Conservation (phyloP, 1,140 invertebrate species). For the Probaryconus sp. region DNA sequence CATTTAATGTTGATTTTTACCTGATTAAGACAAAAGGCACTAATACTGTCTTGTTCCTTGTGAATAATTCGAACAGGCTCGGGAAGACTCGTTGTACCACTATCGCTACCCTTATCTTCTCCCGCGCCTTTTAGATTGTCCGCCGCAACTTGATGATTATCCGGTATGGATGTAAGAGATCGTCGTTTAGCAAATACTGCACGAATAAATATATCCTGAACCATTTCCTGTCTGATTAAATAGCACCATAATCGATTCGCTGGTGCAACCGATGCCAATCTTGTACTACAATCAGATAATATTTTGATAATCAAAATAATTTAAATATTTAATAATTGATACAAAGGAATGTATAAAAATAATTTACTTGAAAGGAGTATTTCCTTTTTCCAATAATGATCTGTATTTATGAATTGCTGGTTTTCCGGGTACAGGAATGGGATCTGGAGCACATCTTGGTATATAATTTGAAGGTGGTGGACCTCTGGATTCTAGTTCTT, state of each 20-base stretch:
- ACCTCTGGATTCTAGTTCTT: conserved; percentile 86
- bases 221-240: conserved; percentile 93
- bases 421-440: conserved; percentile 83
- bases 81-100: conserved; percentile 79
- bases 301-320: conserved; percentile 7
- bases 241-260: conserved; percentile 95
- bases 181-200: conserved; percentile 92
- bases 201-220: conserved; percentile 97
- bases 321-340: conserved; percentile 14
- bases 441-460: conserved; percentile 84
- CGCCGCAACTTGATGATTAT: conserved; percentile 71
- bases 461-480: conserved; percentile 89
- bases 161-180: conserved; percentile 75
- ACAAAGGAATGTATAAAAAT: neutral
- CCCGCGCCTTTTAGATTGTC: conserved; percentile 73
- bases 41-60: conserved; percentile 99
- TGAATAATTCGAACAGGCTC: conserved; percentile 97
- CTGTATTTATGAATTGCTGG: conserved; percentile 96
- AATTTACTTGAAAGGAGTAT: conserved; percentile 94
- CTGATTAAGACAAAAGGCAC: conserved; percentile 97
- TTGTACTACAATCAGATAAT: conserved; percentile 77
- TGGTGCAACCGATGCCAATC: conserved; percentile 86
- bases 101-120: conserved; percentile 76
- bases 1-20: conserved; percentile 75
- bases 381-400: conserved; percentile 92